Conservation (phyloP, 2,797 vertebrate genomes). For the Nyctalus aviator region DNA sequence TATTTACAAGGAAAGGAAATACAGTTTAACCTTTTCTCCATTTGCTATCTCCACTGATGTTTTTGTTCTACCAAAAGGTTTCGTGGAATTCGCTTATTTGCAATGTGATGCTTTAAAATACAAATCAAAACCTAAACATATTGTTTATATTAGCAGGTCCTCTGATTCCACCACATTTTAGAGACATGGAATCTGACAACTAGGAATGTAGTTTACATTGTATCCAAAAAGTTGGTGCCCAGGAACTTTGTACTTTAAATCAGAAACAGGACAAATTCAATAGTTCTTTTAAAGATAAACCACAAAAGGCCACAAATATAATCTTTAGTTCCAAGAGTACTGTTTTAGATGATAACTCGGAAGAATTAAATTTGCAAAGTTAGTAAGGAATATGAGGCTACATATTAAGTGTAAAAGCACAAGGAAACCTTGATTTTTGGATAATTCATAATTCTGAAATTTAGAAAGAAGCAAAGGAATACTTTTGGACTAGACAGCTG, state of each 20-base stretch:
- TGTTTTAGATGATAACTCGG: neutral
- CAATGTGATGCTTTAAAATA: constrained; percentile 52
- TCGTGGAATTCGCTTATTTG: constrained; percentile 56
- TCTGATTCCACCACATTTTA: constrained; percentile 78
- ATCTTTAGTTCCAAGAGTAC: constrained; percentile 36
- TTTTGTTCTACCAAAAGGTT: constrained; percentile 70
- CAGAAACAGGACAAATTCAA: constrained; percentile 64
- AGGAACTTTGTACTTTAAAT: constrained; percentile 78
- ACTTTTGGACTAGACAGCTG: neutral
- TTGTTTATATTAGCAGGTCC: constrained; percentile 81
- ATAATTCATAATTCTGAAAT: constrained; percentile 50
- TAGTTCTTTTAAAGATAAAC: constrained; percentile 57
- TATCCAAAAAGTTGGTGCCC: constrained; percentile 75
- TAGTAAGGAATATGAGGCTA: neutral
- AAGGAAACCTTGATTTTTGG: constrained; percentile 42
- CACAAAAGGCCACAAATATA: neutral
- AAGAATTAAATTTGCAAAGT: constrained; percentile 40
- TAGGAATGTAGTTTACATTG: constrained; percentile 77
- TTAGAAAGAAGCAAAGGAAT: constrained; percentile 30
- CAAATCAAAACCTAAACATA: constrained; percentile 67
- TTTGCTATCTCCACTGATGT: constrained; percentile 67
- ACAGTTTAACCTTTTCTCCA: constrained; percentile 80
- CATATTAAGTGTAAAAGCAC: neutral
- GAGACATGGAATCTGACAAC: constrained; percentile 81
- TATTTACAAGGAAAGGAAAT: constrained; percentile 83